Base-by-base conservation (phyloP, 2,797 vertebrate genomes). In the Salmo trutta region DNA sequence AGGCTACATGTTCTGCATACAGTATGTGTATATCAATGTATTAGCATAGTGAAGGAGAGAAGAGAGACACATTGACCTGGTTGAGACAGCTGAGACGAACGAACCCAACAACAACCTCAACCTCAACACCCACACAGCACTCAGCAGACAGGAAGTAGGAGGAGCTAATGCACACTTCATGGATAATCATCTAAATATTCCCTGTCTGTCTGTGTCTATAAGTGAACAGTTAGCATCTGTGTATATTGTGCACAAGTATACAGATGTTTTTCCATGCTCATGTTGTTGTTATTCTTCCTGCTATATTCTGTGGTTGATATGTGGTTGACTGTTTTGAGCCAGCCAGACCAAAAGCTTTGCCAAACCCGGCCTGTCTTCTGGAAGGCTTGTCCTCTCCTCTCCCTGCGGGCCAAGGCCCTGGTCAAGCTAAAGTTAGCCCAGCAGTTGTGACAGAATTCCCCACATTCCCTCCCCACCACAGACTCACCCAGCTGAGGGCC, bases 361-460 rank as follows among this genome's bases (percentile, higher is more conserved):
- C 12, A 47, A 56, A 19, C 17, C 17, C 16, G 1, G 67, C 67
- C 17, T 36, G 67, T 69, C 17, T 19, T 14, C 29, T 69, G 16
- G 17, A 1, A 47, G 41, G 41, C 41, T 47, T 47, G 41, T 8
- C 29, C 16, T 19, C 29, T 68, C 66, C 16, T 59, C 54, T 54
- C 69, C 53, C 41, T 47, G 41, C 2, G n/a, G 36, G 24, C 14
- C 83, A 64, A 19, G 47, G 75, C 73, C 47, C 19, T 52, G 33
- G 21, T 54, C 4, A 14, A 14, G 85, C 90, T 91, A 92, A 92
- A 92, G 84, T 91, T 93, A 93, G 88, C 80, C 8, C 19, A 77
- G 68, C 77, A 85, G 88, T 88, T 87, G 74, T 84, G 56, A 59
- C 82, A 77, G 29, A 68, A 86, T 86, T 84, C 14, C 77, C 80